Evolutionary conservation across 2,888 invertebrate genomes (phyloP), one percentile per base, ranked within the genome.

Genomic region (Acrobasis consociella): DNA sequence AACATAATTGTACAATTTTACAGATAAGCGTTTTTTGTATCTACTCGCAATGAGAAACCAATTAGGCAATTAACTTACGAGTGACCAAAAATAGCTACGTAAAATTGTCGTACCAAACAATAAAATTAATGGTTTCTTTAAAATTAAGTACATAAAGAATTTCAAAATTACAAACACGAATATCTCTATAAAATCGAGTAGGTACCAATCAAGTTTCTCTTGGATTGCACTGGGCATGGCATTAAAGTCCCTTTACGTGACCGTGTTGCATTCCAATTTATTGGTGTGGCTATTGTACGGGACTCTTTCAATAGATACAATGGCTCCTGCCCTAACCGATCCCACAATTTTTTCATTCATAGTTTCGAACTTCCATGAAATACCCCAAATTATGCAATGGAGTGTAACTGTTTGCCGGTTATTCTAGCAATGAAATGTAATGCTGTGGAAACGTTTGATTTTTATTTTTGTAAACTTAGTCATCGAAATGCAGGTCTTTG

Each of bases 281-380:
- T 80, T 77, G 81, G 74, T 77, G 72, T 71, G 68, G 72, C 83
- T 75, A 85, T 89, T 87, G 86, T 87, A 66, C 69, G 70, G 70
- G 69, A 68, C 58, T 68, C 67, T 74, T 78, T 80, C 80, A 84
- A 84, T 83, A 74, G 76, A 73, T 67, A 82, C 83, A 83, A 85
- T 83, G 72, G 73, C 68, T 69, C 65, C 72, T 75, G 69, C 80
- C 81, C 82, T 77, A 77, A 75, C 82, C 83, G 71, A 83, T 78
- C 85, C 85, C 82, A 83, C 72, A 72, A 75, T 76, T 74, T 73
- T 61, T 78, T 77, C 79, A 83, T 87, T 83, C 83, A 85, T 80
- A 71, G 61, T 69, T 69, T 71, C 67, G 69, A 68, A 72, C 75
- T 72, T 74, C 71, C 74, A 73, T 74, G 75, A 82, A 81, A 80